Conservation (phyloP, 2,113 vertebrate genomes). For the Cebus imitator region DNA sequence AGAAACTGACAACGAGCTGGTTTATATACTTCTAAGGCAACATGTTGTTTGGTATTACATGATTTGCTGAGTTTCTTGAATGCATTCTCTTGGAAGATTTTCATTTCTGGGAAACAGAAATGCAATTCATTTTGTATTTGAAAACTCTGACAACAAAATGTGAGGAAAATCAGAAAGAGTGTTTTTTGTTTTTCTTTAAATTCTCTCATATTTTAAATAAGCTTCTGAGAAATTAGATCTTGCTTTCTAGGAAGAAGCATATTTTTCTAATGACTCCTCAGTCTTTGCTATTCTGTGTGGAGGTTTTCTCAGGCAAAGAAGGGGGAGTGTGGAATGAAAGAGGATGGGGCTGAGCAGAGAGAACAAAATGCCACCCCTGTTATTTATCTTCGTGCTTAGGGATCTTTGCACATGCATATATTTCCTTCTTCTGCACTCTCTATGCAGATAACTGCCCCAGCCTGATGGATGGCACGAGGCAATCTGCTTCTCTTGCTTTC, state of each 20-base stretch:
- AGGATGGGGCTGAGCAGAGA: not conserved
- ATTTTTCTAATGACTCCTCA: not conserved
- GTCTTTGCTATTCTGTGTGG: not conserved
- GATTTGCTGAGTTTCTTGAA: not conserved
- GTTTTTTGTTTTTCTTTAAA: not conserved
- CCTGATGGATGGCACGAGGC: not conserved
- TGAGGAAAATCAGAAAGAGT: not conserved
- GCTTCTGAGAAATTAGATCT: not conserved
- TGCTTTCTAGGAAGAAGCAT: not conserved
- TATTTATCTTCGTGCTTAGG: not conserved
- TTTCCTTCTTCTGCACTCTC: not conserved
- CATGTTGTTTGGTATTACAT: not conserved
- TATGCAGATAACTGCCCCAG: not conserved
- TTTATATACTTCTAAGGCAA: not conserved
- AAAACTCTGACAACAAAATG: not conserved
- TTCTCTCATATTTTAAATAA: conserved; percentile 11
- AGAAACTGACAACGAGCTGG: not conserved
- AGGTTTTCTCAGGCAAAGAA: not conserved
- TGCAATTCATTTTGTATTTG: not conserved
- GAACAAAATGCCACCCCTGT: not conserved
- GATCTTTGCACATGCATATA: not conserved
- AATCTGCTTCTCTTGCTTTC: not conserved
- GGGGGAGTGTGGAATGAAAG: not conserved
- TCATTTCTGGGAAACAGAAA: not conserved
- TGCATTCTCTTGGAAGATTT: not conserved